Evolutionary conservation across 2,797 vertebrate species (phyloP).

Genomic region (Clangula hyemalis): DNA sequence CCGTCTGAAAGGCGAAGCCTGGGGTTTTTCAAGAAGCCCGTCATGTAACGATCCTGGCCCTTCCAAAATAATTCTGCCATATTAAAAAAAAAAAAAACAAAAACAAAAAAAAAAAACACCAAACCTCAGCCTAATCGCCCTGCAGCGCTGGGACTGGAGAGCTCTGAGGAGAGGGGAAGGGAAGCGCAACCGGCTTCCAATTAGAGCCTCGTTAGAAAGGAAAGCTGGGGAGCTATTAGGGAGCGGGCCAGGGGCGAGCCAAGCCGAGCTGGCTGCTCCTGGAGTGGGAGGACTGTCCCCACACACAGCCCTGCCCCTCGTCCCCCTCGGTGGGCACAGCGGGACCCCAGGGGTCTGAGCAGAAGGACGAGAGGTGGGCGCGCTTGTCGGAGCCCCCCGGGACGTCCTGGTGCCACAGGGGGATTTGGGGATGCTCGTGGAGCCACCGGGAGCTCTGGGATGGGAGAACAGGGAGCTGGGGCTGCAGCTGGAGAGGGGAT

Average conservation of each 20-base stretch:
- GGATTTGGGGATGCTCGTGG: background rate
- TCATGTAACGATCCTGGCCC: slow-evolving; percentile 76
- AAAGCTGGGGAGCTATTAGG: slow-evolving; percentile 76
- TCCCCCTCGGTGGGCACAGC: background rate
- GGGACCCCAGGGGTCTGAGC: background rate
- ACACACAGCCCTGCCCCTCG: background rate
- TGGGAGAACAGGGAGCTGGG: background rate
- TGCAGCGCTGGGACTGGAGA: slow-evolving; percentile 80
- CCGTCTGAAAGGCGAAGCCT: slow-evolving; percentile 80
- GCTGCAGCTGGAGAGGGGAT: background rate
- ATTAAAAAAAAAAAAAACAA: slow-evolving; percentile 66
- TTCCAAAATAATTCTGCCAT: slow-evolving; percentile 84
- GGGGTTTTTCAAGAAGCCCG: slow-evolving; percentile 80
- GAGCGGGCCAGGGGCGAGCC: slow-evolving; percentile 30
- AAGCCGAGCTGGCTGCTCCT: slow-evolving; percentile 46
- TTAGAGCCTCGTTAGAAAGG: slow-evolving; percentile 84
- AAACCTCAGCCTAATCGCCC: slow-evolving; percentile 85
- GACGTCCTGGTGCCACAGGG: background rate
- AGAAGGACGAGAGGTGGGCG: background rate
- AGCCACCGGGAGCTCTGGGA: background rate
- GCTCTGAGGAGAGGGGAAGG: slow-evolving; percentile 76
- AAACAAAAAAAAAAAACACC: background rate
- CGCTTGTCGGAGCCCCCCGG: accelerated
- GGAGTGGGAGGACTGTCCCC: background rate
- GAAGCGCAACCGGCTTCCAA: slow-evolving; percentile 80